phyloP scores from a whole-genome alignment of 2,888 invertebrate species.

The Nomada fabriciana region DNA sequence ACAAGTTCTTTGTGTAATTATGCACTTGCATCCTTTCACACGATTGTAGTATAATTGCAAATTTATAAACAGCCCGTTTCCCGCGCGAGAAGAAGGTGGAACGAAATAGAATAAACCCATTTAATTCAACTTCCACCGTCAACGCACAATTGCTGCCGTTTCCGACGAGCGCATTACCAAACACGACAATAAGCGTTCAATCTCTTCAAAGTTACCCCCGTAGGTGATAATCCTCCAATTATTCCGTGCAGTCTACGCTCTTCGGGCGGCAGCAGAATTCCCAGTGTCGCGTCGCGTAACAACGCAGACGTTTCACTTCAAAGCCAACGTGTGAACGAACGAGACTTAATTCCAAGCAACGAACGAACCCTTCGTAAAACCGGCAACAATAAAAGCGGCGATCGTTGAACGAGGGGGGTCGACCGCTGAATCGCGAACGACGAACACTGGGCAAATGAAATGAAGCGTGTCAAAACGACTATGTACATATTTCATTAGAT shows the following conservation, averaged over 20 bases:
- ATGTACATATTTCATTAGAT: slow-evolving; percentile 49
- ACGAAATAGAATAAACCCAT: not conserved
- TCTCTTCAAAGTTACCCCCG: not conserved
- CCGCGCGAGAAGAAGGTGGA: too few relatives aligned
- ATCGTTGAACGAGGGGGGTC: not conserved
- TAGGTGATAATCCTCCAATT: slow-evolving; percentile 7
- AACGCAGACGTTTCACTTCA: not conserved
- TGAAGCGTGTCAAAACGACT: slow-evolving; percentile 29
- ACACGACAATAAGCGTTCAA: not conserved
- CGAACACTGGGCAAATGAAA: slow-evolving; percentile 19
- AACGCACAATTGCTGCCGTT: too few relatives aligned
- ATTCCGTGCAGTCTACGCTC: not conserved
- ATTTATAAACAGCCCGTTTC: too few relatives aligned
- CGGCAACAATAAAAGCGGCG: slow-evolving; percentile 19
- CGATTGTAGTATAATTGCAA: too few relatives aligned
- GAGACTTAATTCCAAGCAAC: slow-evolving; percentile 15
- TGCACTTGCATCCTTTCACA: too few relatives aligned
- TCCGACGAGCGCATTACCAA: not conserved
- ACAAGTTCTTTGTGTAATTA: too few relatives aligned
- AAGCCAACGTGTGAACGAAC: slow-evolving; percentile 14
- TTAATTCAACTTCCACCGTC: not conserved
- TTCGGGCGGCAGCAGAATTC: not conserved
- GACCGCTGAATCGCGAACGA: not conserved
- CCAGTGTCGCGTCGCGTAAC: not conserved
- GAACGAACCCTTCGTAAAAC: slow-evolving; percentile 1